Evolutionary conservation across 2,888 invertebrate genomes (phyloP), one percentile per base, ranked within the genome.

Genomic region (Conistra vaccinii): DNA sequence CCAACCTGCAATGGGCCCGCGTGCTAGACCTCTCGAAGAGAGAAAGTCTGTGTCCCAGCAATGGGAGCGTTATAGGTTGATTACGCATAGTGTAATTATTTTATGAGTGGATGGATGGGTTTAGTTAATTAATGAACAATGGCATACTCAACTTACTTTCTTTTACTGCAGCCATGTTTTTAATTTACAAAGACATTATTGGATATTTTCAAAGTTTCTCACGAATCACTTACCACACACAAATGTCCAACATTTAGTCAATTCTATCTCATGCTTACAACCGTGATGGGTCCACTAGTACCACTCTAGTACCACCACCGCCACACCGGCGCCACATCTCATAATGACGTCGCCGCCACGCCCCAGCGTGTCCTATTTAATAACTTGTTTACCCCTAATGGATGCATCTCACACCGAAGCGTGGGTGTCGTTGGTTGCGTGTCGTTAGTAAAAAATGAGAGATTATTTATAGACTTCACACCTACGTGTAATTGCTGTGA

Each of bases 351-450:
- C 83, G 90, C 85, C 89, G 87, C 88, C 89, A 86, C 91, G 87
- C 92, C 91, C 93, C 90, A 86, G 86, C 85, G 91, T 90, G 93
- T 90, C 91, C 91, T 90, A 93, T 93, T 93, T 93, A 94, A 93
- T 93, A 93, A 90, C 93, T 92, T 93, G 92, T 93, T 92, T 93
- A 92, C 91, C 89, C 89, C 85, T 85, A 86, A 88, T 78, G 74
- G 80, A 72, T 70, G 65, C 53, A 29, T 14, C 66, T 76, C 67
- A 92, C 91, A 92, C 92, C 89, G 86, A 78, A 78, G 63, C 76
- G 76, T 75, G 29, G 29, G 4, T 3, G n/a, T 35, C 6, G 39
- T 17, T 68, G 45, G 9, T 53, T 53, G 42, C 42, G 10, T 35
- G 45, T 69, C 23, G 26, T 42, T 26, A n/a, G 23, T n/a, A 17